Conservation (phyloP, 2,888 invertebrate species). For the Brachylomia viminalis region DNA sequence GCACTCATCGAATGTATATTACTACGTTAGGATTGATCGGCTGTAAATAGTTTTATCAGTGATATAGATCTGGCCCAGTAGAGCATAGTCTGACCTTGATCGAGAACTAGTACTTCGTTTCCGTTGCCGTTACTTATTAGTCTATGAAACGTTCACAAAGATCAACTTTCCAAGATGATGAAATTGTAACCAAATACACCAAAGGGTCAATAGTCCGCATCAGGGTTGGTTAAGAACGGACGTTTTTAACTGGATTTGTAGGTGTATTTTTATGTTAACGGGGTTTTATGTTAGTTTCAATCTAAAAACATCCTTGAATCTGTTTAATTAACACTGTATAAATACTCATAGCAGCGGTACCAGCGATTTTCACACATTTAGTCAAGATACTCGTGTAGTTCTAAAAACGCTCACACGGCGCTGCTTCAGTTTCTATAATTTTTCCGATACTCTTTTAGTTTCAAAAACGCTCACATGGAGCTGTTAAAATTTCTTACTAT, state of each 20-base stretch:
- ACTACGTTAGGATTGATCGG: neutral
- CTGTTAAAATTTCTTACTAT: no score
- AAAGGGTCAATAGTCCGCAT: neutral
- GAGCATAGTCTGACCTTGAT: conserved; percentile 29
- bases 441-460: neutral
- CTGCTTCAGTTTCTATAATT: neutral
- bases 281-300: neutral
- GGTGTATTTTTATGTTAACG: neutral
- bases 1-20: conserved; percentile 1
- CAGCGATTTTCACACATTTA: neutral
- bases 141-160: neutral
- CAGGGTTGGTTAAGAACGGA: neutral
- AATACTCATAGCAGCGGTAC: neutral
- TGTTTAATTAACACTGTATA: no score
- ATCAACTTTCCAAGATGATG: neutral
- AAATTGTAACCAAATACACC: neutral
- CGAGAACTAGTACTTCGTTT: neutral
- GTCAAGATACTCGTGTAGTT: neutral
- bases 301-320: neutral
- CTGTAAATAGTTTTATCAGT: conserved; percentile 25
- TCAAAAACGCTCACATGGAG: neutral
- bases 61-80: conserved; percentile 21
- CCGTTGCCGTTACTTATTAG: neutral
- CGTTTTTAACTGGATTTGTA: neutral
- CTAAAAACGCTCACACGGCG: neutral